Evolutionary conservation across 2,888 invertebrate species (phyloP), one percentile per base, ranked within the genome.

Genomic region (Ophonus ardosiacus): DNA sequence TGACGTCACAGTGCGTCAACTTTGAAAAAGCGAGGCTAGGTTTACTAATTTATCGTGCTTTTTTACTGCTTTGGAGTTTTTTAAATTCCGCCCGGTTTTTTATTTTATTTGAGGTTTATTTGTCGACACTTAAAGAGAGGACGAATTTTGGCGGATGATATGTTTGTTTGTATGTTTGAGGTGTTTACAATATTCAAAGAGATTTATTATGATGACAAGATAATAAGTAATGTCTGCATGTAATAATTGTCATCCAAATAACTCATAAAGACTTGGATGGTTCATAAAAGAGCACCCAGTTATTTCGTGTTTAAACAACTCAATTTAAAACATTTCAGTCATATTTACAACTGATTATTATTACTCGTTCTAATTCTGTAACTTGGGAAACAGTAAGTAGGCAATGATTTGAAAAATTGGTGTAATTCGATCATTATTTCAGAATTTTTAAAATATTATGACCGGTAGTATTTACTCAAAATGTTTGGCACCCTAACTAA

Each of bases 31-130:
- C 40, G 74, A 21, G 78, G 78, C 13, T 84, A 43, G 24, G 78
- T 78, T 84, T 84, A 78, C 84, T 63, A 78, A 84, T 84, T 84
- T 84, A 84, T 84, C 24, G 78, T 63, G 17, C 15, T 78, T 84
- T 84, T 84, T 61, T 40, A 38, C 13, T n/a, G 68, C 68, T 38
- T 63, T 43, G 10, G 40, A 18, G 8, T 68, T 43, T 74, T 74
- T 74, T 74, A 43, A 74, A 74, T 74, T 68, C 68, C 68, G 68
- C 68, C 68, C 24, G 68, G 68, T 31, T 31, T 68, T 68, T 68
- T 68, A 38, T 68, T 68, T 68, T 68, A 38, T 68, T 68, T 68
- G 68, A 21, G 15, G 68, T 68, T 68, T 68, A 38, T 68, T 68
- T 68, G 68, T 68, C 31, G 7, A 15, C 24, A 15, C n/a, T 17